A percentile compares a stretch with the other conserved stretches of the same genome.
Conservation (phyloP, 1,140 invertebrate species). For the Zaprionus gabonicus region DNA sequence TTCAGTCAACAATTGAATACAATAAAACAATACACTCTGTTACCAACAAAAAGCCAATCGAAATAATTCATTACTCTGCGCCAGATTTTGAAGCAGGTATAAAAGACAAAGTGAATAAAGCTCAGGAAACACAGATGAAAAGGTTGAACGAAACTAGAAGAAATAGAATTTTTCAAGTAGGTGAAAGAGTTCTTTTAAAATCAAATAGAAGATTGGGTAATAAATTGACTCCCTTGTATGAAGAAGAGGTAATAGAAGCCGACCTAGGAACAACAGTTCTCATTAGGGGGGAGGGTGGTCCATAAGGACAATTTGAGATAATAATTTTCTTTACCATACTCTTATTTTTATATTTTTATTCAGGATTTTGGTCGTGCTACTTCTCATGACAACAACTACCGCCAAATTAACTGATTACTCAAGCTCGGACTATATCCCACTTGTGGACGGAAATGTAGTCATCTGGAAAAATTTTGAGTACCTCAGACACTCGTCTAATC, state of each 20-base stretch:
- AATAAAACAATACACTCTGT: slow-evolving; percentile 40
- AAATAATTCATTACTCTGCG: neutral
- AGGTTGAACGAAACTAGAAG: neutral
- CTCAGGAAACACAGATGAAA: slow-evolving; percentile 9
- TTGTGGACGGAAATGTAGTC: neutral
- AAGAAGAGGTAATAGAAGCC: slow-evolving; percentile 22
- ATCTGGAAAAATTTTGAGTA: slow-evolving; percentile 22
- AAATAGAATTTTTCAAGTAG: neutral
- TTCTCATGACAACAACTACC: too few species aligned
- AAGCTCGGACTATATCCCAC: neutral
- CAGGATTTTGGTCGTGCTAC: too few species aligned
- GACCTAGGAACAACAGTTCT: slow-evolving; percentile 20
- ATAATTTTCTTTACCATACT: neutral
- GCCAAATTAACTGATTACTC: too few species aligned
- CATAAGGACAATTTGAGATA: slow-evolving; percentile 16
- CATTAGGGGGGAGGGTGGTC: slow-evolving; percentile 13
- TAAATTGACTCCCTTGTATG: slow-evolving; percentile 7
- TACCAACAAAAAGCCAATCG: slow-evolving; percentile 4
- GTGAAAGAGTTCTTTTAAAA: slow-evolving; percentile 8
- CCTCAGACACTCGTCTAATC: slow-evolving; percentile 15
- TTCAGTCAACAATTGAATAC: slow-evolving; percentile 25
- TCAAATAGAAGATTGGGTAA: neutral
- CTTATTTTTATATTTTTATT: neutral
- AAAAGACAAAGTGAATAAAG: neutral
- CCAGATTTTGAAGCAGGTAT: neutral